These are phyloP conservation scores for Heteromormyrus szaboi DNA, from an alignment of 2,797 vertebrate species.

Conservation along the genomic window DNA sequence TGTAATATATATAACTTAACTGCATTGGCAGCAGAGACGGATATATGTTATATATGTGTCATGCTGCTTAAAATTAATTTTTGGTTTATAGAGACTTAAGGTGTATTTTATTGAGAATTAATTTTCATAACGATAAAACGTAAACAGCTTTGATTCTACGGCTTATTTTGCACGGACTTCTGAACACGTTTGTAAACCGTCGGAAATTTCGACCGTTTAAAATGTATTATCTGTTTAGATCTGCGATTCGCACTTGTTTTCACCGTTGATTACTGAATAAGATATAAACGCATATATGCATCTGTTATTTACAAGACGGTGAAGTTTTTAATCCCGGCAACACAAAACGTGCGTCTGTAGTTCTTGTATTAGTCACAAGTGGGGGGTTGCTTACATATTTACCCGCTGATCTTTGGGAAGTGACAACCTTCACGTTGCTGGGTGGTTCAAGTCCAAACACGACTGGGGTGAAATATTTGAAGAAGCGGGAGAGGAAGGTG, in stretches of 20 bases:
- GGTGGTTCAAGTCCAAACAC: slow-evolving; percentile 64
- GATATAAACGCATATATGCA: background rate
- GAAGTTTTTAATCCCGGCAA: background rate
- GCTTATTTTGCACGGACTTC: background rate
- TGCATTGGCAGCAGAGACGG: background rate
- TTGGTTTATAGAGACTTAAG: background rate
- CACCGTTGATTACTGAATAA: background rate
- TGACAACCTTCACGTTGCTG: slow-evolving; percentile 47
- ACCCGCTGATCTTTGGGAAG: background rate
- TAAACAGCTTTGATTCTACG: background rate
- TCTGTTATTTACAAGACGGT: background rate
- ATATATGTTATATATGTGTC: background rate
- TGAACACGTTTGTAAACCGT: background rate
- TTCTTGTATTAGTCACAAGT: background rate
- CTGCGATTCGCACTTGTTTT: background rate
- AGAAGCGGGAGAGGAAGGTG: slow-evolving; percentile 45
- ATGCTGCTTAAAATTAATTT: background rate
- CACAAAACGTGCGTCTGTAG: background rate
- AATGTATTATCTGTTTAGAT: background rate
- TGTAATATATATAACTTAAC: background rate
- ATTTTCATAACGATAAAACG: background rate
- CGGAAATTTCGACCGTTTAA: background rate
- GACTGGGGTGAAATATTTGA: slow-evolving; percentile 54
- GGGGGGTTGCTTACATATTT: slow-evolving; percentile 2
- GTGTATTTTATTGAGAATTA: background rate